Base-by-base conservation (phyloP, 2,797 vertebrate species). In the Astyanax mexicanus region DNA sequence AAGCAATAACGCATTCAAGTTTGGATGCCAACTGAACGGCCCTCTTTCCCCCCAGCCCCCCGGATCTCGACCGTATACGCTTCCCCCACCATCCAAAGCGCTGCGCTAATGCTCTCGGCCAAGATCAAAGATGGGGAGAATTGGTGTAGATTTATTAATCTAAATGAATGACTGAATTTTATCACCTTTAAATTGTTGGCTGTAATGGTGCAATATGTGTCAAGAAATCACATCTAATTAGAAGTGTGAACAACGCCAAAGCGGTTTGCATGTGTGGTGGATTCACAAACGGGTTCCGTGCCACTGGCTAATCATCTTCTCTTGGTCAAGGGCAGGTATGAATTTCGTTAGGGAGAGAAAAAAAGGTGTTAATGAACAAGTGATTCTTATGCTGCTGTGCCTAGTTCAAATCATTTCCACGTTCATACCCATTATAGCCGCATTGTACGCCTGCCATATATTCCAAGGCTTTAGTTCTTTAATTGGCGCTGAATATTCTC, bases 291-390 rank as follows among this genome's bases (percentile, higher is more conserved):
- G 72, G 81, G 82, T 84, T 86, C 89, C 86, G 90, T 86, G 86
- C 87, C 80, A 80, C 45, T 85, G 80, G 81, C 80, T 86, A 90
- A 89, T 91, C 86, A 90, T 84, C 81, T 77, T 80, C 79, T 83
- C 67, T 83, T 87, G 86, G 84, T 85, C 83, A 84, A 80, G 83
- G 89, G 73, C 84, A 89, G 84, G 88, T 91, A 91, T 84, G 80
- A 72, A 88, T 86, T 74, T 74, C 54, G 38, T 52, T 71, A 35
- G 37, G 17, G 17, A 62, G 83, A 80, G 45, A 32, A 69, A 70
- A 89, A 83, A 90, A 92, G 84, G 88, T 93, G 92, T 89, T 92
- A 91, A 92, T 91, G 86, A 92, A 88, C 82, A 83, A 84, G 80
- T 83, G 55, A 81, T 85, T 76, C 55, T 85, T 84, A 77, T 85